Percentiles rank a stretch among this genome's conserved stretches.
Evolutionary conservation across 2,113 vertebrate species (phyloP).

Genomic region (Microcebus ravelobensis): DNA sequence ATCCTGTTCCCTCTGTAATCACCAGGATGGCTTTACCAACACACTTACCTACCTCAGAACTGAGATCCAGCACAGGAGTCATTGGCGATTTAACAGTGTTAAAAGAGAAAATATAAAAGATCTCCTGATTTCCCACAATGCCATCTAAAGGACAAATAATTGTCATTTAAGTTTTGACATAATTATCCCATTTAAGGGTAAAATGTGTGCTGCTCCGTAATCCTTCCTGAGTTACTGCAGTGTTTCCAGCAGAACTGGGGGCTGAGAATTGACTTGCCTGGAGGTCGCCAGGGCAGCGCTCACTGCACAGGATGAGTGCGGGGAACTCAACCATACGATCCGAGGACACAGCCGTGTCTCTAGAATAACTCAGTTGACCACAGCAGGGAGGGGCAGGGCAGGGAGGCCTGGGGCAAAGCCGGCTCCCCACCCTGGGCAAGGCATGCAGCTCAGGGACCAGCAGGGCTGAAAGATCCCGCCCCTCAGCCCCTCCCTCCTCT

Average conservation of each 20-base stretch:
- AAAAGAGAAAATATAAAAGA: slow-evolving; percentile 62
- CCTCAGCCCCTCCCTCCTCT: rapidly evolving
- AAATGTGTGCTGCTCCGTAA: slow-evolving; percentile 60
- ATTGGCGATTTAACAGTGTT: slow-evolving; percentile 34
- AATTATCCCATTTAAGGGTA: slow-evolving; percentile 78
- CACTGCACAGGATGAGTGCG: background rate
- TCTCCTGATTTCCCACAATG: background rate
- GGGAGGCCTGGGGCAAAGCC: rapidly evolving
- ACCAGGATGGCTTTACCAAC: background rate
- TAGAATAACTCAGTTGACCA: background rate
- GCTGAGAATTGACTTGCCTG: slow-evolving; percentile 72
- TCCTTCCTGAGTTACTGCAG: slow-evolving; percentile 74
- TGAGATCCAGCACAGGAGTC: slow-evolving; percentile 40
- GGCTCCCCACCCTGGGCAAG: rapidly evolving
- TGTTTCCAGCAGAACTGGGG: slow-evolving; percentile 59
- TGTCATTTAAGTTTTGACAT: slow-evolving; percentile 77
- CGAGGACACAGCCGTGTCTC: background rate
- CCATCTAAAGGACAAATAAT: slow-evolving; percentile 72
- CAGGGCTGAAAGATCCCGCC: background rate
- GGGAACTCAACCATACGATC: background rate
- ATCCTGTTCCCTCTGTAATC: background rate
- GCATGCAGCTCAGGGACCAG: rapidly evolving
- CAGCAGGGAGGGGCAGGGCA: background rate
- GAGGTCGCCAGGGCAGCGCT: slow-evolving; percentile 72
- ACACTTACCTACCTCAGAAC: background rate